These are phyloP conservation scores for Neodiprion lecontei DNA, from an alignment of 1,140 invertebrate genomes.

Conservation along the genomic window DNA sequence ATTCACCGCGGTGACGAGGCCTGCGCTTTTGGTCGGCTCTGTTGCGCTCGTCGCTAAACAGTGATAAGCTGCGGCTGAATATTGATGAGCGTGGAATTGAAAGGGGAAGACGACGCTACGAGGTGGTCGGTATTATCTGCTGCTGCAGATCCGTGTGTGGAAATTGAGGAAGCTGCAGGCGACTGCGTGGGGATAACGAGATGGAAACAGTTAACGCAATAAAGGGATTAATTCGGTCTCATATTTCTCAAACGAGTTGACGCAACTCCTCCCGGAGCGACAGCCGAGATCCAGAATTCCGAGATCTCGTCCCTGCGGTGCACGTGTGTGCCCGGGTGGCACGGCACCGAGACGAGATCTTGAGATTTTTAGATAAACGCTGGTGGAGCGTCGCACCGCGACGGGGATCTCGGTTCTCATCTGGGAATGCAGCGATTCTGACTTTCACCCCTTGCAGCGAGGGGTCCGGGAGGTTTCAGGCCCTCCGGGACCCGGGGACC, in stretches of 20 bases:
- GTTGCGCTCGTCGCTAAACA: too few species aligned
- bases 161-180: too few species aligned
- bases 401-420: neutral
- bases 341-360: neutral
- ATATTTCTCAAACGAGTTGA: neutral
- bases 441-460: neutral
- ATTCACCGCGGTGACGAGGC: neutral
- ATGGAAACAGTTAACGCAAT: too few species aligned
- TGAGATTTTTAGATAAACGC: neutral
- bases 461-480: neutral
- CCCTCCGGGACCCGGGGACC: neutral
- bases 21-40: too few species aligned
- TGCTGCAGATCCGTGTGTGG: too few species aligned
- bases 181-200: too few species aligned
- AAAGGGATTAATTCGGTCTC: neutral
- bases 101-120: too few species aligned
- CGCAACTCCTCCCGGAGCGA: neutral
- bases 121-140: too few species aligned
- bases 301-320: neutral
- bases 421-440: conserved; percentile 4
- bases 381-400: neutral
- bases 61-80: too few species aligned
- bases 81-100: too few species aligned
- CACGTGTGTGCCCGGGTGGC: neutral
- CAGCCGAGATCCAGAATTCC: neutral